Base-by-base conservation (phyloP, 1,140 invertebrate species). In the Palaemon carinicauda region DNA sequence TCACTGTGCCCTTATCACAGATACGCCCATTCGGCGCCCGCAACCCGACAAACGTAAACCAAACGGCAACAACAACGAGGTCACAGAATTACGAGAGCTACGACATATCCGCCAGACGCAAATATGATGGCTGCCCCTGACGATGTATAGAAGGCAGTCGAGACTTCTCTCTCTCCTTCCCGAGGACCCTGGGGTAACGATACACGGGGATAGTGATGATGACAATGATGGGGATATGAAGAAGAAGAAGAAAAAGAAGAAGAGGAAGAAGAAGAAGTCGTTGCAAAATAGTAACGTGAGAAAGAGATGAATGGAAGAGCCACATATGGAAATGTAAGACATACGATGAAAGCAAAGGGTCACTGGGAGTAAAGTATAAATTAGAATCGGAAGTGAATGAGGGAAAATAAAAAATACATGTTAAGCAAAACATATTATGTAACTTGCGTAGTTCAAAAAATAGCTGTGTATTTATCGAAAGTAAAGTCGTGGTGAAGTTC, bases 21-120 rank as follows among this genome's bases (percentile, higher is more conserved):
- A 88, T 79, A 88, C 84, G 41, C 88, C 84, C 71, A 87, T 83
- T 10, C 88, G 88, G 9, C 81, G 92, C 92, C 78, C 93, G 93
- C 90, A 80, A 33, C 88, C 79, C 52, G 88, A 90, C 54, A 90
- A 90, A 51, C 89, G 93, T 92, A 89, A 92, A 91, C 81, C 91
- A 60, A 95, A 95, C 90, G 94, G 95, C 15, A 95, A 95, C 91
- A 95, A 95, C 90, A 95, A 95, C 89, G 90, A 89, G 56, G 75
- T 89, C 19, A 71, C 88, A 14, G 82, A 94, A 90, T 93, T 94
- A 19, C 89, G 87, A n/a, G 90, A 91, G 56, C 89, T 90, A 17
- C 88, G 84, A 27, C 79, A 88, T 60, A 82, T 89, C 51, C 88
- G 90, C 14, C 90, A 90, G 84, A 90, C 90, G 51, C 89, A 90